Evolutionary conservation across 1,140 invertebrate genomes (phyloP), one percentile per base, ranked within the genome.

Genomic region (Nautilus pompilius): DNA sequence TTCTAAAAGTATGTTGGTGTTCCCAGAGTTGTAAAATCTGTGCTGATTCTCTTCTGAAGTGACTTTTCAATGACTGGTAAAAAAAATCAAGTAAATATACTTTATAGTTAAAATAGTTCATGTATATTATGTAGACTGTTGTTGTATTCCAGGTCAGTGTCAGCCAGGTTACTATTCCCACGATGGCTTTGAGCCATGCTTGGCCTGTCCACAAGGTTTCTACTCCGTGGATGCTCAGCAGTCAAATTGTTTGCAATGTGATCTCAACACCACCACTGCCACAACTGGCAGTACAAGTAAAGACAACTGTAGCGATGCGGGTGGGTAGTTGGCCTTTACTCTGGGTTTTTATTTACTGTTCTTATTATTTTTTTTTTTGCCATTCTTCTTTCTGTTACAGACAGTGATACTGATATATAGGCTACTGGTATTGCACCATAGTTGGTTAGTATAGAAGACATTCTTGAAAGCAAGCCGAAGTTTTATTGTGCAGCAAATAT

Each of bases 101-200:
- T 13, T n/a, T 41, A 41, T 10, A 41, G 10, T 13, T 41, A n/a
- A 10, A 10, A 41, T 10, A n/a, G n/a, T 41, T 41, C 10, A 13
- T 13, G 10, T 41, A 13, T 41, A 10, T 13, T 41, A 41, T 13
- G n/a, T 41, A n/a, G 10, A n/a, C 10, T 13, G n/a, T n/a, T n/a
- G n/a, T n/a, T n/a, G n/a, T 46, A 22, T 63, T 56, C 26, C 57
- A 73, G 71, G 26, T 30, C 30, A 55, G 1, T 73, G 71, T 56
- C n/a, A 26, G 10, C 41, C 66, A 15, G 71, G 71, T 2, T 60
- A 53, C 17, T 73, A 46, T 46, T 73, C 71, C 17, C 57, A 17
- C n/a, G 61, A 68, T 63, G 71, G 71, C 22, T 54, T 65, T 28
- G 58, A 58, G 15, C 63, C 63, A 15, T 73, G 71, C 58, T 63